Base-by-base conservation (phyloP, 2,113 vertebrate genomes). In the Paralichthys olivaceus region DNA sequence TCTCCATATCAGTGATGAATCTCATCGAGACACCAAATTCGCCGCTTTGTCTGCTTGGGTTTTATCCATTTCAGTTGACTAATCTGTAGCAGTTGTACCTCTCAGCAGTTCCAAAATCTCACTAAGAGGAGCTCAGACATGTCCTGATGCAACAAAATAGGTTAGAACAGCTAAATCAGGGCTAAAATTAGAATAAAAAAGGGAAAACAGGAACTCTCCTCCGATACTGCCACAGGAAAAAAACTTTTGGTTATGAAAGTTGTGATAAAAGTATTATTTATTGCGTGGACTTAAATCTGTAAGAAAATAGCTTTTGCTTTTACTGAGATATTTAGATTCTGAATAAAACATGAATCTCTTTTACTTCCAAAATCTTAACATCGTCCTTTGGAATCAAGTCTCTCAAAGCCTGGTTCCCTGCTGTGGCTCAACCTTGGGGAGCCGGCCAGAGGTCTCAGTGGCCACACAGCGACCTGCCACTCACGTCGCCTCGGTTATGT, bases 401-500 rank as follows among this genome's bases (percentile, higher is more conserved):
- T 75, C 62, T 81, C 1, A 47, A 69, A 83, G 69, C 4, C 47
- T 15, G 45, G 23, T 64, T 78, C 69, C 69, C 77, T 8, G 72
- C 59, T 7, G 77, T 4, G 25, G 58, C 62, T 83, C 77, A 77
- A 79, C 80, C 45, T 19, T 20, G 28, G 55, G 34, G 82, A 85
- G 75, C 26, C 54, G 14, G 75, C 68, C 76, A 79, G 71, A 76
- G 79, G 61, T 83, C 68, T 80, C 13, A 4, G 69, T 37, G 47
- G 22, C 62, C 65, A 58, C 72, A 77, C 66, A 75, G 65, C 0
- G 26, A 76, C 79, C 72, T 83, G 77, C 54, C 69, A 75, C 64
- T 87, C 80, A 76, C 60, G 73, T 32, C 29, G 29, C 51, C 66
- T 34, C 23, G 63, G 75, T 91, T 91, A 87, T 61, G 71, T 83